These are phyloP conservation scores for Mythimna pallens DNA, from an alignment of 2,888 invertebrate genomes.

Conservation along the genomic window DNA sequence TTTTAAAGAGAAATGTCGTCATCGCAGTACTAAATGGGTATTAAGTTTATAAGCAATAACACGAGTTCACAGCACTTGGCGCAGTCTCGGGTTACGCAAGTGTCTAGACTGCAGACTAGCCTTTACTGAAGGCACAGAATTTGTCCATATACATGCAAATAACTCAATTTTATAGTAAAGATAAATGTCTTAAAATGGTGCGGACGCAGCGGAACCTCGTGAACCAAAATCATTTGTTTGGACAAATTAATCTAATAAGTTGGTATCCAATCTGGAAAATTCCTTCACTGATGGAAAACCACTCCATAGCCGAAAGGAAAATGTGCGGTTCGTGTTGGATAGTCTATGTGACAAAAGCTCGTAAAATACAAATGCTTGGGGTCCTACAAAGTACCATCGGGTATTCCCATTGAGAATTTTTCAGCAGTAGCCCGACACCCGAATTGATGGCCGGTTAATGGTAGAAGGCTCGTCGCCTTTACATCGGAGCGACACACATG, in stretches of 20 bases:
- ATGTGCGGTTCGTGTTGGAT: not conserved
- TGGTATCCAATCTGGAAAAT: too few relatives aligned
- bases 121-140: not conserved
- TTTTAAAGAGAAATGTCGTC: slow-evolving; percentile 24
- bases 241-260: too few relatives aligned
- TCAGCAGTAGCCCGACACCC: not conserved
- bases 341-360: too few relatives aligned
- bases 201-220: not conserved
- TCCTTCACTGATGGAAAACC: too few relatives aligned
- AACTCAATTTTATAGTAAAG: not conserved
- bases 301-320: too few relatives aligned
- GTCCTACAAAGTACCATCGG: not conserved
- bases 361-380: not conserved
- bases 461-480: too few relatives aligned
- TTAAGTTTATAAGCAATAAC: slow-evolving; percentile 39
- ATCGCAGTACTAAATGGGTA: slow-evolving; percentile 25
- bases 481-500: too few relatives aligned
- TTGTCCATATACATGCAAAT: slow-evolving; percentile 16
- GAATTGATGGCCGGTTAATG: too few relatives aligned
- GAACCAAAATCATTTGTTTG: too few relatives aligned
- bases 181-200: not conserved
- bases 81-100: slow-evolving; percentile 53
- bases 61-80: slow-evolving; percentile 40
- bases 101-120: slow-evolving; percentile 45
- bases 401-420: not conserved